Conservation (phyloP, 2,797 vertebrate species). For the Pangasius krempfi region DNA sequence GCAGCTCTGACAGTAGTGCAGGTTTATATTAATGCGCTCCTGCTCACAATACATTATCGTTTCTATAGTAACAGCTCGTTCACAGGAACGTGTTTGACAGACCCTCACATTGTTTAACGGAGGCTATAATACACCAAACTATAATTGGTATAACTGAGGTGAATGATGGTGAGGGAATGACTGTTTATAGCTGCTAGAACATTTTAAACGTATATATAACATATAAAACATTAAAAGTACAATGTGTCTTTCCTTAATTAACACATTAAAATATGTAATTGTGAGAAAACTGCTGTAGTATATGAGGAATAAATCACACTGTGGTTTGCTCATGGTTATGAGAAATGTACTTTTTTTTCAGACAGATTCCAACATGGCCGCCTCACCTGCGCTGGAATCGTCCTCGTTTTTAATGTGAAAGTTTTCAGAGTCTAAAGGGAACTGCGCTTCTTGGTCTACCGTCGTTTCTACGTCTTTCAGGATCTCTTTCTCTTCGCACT, state of each 20-base stretch:
- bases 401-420: conserved; percentile 39
- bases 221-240: background rate
- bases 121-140: background rate
- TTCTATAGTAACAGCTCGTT: background rate
- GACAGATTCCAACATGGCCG: background rate
- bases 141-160: background rate
- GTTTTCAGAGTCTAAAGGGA: conserved; percentile 38
- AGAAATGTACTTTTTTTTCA: background rate
- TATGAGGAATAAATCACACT: background rate
- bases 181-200: conserved; percentile 5
- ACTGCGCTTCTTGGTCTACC: conserved; percentile 5
- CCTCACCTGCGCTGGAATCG: conserved; percentile 38
- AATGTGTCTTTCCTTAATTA: background rate
- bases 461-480: conserved; percentile 34
- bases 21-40: too few relatives aligned
- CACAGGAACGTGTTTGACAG: background rate
- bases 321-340: background rate
- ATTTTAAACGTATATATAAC: background rate
- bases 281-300: background rate
- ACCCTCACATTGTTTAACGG: background rate
- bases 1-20: too few relatives aligned
- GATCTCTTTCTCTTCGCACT: conserved; percentile 37
- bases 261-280: background rate
- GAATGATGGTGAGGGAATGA: background rate
- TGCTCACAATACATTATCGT: background rate